Conservation (phyloP, 1,140 invertebrate genomes). For the Tetragnatha versicolor region DNA sequence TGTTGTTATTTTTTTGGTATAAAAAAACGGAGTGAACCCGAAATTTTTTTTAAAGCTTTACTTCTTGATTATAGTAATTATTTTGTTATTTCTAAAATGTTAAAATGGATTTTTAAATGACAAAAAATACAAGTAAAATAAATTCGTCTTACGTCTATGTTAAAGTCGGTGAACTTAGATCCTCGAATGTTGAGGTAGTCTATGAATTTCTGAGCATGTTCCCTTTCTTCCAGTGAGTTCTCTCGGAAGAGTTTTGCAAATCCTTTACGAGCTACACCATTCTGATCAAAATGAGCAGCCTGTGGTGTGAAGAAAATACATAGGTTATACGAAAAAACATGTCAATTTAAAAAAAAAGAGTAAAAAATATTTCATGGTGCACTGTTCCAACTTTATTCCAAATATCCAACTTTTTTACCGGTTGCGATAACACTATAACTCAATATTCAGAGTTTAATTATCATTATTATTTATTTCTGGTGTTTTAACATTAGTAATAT, state of each 20-base stretch:
- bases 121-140: not conserved
- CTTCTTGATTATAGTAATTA: too few relatives aligned
- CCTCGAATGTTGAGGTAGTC: conserved; percentile 90
- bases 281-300: conserved; percentile 82
- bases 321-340: conserved; percentile 59
- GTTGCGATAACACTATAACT: too few relatives aligned
- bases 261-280: conserved; percentile 81
- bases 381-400: too few relatives aligned
- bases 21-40: too few relatives aligned
- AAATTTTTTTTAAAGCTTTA: too few relatives aligned
- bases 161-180: conserved; percentile 71
- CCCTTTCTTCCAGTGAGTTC: conserved; percentile 83
- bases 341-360: not conserved
- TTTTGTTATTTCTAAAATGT: too few relatives aligned
- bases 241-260: conserved; percentile 89
- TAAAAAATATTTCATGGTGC: not conserved
- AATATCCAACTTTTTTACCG: too few relatives aligned
- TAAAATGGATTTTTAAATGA: too few relatives aligned
- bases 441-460: too few relatives aligned
- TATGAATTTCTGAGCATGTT: conserved; percentile 89
- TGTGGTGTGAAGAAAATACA: conserved; percentile 63
- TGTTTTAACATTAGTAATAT: too few relatives aligned
- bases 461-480: too few relatives aligned
- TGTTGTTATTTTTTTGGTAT: too few relatives aligned
- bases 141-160: conserved; percentile 68